Evolutionary conservation across 2,797 vertebrate genomes (phyloP).

Genomic region (Argentina silus): DNA sequence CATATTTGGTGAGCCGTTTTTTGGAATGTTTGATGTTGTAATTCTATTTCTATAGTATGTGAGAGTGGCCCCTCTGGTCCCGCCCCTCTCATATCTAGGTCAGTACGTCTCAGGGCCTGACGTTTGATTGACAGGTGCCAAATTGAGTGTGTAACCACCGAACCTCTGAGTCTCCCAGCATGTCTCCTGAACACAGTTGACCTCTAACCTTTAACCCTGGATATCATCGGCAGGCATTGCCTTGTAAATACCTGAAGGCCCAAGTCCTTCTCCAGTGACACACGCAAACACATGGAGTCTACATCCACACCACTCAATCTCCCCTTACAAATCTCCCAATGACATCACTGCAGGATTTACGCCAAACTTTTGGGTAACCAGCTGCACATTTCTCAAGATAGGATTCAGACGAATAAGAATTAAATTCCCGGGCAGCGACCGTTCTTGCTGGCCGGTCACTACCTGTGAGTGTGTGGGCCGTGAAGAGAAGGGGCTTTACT

Average conservation of each 20-base stretch:
- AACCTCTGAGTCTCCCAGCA: slow-evolving; percentile 15
- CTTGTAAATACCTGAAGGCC: background rate
- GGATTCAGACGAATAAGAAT: background rate
- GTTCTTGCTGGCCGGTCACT: background rate
- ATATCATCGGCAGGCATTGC: slow-evolving; percentile 6
- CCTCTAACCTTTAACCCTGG: slow-evolving; percentile 28
- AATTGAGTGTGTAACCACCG: background rate
- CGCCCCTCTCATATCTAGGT: background rate
- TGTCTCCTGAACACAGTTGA: slow-evolving; percentile 42
- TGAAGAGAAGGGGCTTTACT: background rate
- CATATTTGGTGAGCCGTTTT: slow-evolving; percentile 1
- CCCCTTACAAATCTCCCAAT: background rate
- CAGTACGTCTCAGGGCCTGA: background rate
- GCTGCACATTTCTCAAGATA: background rate
- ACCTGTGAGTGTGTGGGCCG: background rate
- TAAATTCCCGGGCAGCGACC: background rate
- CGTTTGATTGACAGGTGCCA: slow-evolving; percentile 25
- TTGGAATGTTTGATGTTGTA: slow-evolving; percentile 49
- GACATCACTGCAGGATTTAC: background rate
- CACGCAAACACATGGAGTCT: too few relatives aligned
- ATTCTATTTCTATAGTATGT: background rate
- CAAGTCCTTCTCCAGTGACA: too few relatives aligned
- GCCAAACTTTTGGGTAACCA: background rate
- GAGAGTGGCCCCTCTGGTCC: too few relatives aligned
- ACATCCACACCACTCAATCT: background rate